Evolutionary conservation across 2,888 invertebrate species (phyloP).

Genomic region (Euplexia lucipara): DNA sequence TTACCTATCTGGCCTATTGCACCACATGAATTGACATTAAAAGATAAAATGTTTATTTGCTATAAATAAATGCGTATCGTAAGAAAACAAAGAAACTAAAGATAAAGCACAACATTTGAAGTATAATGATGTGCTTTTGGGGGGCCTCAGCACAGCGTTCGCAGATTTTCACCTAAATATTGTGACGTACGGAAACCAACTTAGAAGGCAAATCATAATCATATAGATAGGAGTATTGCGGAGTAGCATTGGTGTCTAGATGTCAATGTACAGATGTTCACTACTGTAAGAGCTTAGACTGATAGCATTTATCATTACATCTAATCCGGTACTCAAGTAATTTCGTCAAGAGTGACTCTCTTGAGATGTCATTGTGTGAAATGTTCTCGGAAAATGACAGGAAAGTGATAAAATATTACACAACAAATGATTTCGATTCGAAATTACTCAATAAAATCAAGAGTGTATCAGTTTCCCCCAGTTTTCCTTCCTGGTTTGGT

Average conservation of each 20-base stretch:
- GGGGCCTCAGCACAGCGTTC: no score
- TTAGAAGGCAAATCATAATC: no score
- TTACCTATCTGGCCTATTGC: no score
- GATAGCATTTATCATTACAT: conserved; percentile 46
- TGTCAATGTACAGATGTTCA: conserved; percentile 23
- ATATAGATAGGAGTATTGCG: no score
- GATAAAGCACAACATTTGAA: no score
- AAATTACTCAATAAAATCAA: conserved; percentile 27
- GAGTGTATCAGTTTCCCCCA: conserved; percentile 3
- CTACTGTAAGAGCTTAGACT: conserved; percentile 27
- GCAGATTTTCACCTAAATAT: no score
- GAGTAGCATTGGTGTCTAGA: conserved; percentile 14
- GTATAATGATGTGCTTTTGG: no score
- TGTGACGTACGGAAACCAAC: no score
- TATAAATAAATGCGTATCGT: no score
- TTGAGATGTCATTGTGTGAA: conserved; percentile 20
- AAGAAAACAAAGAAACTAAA: no score
- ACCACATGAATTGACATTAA: neutral
- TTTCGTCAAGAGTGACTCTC: conserved; percentile 26
- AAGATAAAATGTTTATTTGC: no score
- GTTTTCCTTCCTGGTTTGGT: conserved; percentile 12
- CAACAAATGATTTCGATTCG: conserved; percentile 12
- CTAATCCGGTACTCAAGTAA: conserved; percentile 34
- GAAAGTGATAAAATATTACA: conserved; percentile 36
- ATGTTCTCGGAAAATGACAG: conserved; percentile 28